Conservation (phyloP, 53 echinoderm and acorn worm genomes). For the Temnopleurus reevesii region DNA sequence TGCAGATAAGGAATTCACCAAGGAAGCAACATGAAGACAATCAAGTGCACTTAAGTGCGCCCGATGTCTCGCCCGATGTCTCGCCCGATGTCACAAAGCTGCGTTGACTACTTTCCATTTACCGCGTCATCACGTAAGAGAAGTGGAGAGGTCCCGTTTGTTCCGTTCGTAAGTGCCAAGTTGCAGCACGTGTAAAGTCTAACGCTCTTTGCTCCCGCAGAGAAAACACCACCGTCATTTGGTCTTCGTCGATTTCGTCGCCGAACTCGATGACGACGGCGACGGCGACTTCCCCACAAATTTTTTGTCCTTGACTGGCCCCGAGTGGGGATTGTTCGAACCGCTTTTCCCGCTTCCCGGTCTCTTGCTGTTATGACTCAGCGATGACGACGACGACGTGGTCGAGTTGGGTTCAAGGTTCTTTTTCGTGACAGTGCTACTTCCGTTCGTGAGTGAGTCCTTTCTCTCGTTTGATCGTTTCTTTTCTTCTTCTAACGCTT, state of each 20-base stretch:
- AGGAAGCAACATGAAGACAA: too few relatives aligned
- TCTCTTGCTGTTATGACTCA: conserved; percentile 29
- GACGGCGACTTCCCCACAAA: not conserved
- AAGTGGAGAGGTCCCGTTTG: not conserved
- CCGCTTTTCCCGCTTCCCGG: conserved; percentile 12
- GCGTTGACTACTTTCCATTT: too few relatives aligned
- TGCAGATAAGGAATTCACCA: too few relatives aligned
- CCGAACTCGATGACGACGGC: conserved; percentile 8
- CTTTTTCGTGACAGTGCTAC: conserved; percentile 66
- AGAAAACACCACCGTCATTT: conserved; percentile 62
- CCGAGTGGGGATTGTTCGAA: conserved; percentile 1
- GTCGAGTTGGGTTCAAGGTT: conserved; percentile 66
- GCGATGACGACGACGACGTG: conserved; percentile 49
- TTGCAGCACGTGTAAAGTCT: conserved; percentile 44
- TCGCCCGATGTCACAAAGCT: too few relatives aligned
- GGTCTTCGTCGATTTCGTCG: conserved; percentile 49
- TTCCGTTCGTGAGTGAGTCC: conserved; percentile 60
- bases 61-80: too few relatives aligned
- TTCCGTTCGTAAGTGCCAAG: not conserved
- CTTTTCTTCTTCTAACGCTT: conserved; percentile 95
- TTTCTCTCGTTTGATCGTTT: conserved; percentile 62
- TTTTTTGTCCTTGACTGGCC: conserved; percentile 20
- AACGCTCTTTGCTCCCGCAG: conserved; percentile 40
- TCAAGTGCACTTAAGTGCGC: too few relatives aligned
- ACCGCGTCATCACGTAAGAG: too few relatives aligned